Evolutionary conservation across 2,797 vertebrate species (phyloP).

Genomic region (Crypturellus tataupa): DNA sequence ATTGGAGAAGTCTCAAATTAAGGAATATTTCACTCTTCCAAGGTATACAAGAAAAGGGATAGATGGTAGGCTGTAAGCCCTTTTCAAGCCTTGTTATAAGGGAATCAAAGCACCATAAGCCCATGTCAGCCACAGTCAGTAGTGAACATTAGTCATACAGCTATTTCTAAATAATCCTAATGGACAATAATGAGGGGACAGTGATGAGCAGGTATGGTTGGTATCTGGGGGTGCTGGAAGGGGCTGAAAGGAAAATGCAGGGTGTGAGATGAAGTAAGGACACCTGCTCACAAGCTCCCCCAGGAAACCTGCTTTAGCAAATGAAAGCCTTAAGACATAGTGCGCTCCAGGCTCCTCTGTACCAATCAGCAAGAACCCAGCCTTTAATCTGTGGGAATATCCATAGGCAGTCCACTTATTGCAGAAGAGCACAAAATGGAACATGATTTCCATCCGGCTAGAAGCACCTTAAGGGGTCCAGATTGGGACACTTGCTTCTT

Average conservation of each 20-base stretch:
- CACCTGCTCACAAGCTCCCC: neutral
- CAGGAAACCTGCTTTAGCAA: neutral
- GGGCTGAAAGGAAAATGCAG: neutral
- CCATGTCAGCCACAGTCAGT: neutral
- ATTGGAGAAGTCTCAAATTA: neutral
- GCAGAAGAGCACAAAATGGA: neutral
- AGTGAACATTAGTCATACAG: neutral
- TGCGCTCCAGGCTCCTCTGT: neutral
- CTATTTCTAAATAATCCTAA: neutral
- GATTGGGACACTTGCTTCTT: neutral
- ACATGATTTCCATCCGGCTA: neutral
- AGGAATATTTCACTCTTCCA: neutral
- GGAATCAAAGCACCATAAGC: neutral
- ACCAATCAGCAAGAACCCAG: neutral
- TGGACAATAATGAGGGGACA: neutral
- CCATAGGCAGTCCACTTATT: neutral
- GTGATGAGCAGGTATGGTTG: neutral
- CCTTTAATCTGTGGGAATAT: neutral
- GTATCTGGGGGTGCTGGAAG: neutral
- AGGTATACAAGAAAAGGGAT: neutral
- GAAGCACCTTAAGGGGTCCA: neutral
- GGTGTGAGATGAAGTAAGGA: rapidly evolving
- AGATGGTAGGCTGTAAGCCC: neutral
- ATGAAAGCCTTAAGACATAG: neutral
- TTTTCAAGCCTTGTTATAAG: neutral